These are phyloP conservation scores for Agrypnus murinus DNA, from an alignment of 2,888 invertebrate genomes.

Conservation along the genomic window DNA sequence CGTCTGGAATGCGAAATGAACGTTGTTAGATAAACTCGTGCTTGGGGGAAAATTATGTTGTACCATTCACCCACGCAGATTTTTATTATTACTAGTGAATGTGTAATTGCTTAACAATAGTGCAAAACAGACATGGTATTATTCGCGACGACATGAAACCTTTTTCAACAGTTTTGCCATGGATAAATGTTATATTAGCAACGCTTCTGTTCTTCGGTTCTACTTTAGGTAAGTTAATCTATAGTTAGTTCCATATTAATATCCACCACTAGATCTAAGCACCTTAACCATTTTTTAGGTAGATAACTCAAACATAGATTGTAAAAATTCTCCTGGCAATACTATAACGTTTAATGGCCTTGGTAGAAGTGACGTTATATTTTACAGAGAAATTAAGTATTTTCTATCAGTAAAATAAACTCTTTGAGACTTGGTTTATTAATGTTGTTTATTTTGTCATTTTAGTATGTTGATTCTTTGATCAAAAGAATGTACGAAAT, in stretches of 20 bases:
- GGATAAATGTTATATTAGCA: constrained; percentile 66
- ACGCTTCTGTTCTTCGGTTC: constrained; percentile 65
- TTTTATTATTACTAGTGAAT: constrained; percentile 56
- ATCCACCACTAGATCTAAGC: no score
- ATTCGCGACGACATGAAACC: constrained; percentile 69
- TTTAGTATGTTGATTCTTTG: no score
- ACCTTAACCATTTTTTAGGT: no score
- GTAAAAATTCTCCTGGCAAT: no score
- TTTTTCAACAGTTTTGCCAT: constrained; percentile 65
- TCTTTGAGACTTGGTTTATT: no score
- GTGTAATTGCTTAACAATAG: constrained; percentile 61
- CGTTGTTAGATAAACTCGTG: constrained; percentile 13
- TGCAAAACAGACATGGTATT: constrained; percentile 68
- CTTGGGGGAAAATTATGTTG: constrained; percentile 6
- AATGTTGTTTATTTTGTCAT: no score
- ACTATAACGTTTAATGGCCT: no score
- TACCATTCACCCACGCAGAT: neutral
- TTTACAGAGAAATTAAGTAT: no score
- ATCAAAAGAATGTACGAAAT: no score
- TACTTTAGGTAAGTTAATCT: constrained; percentile 66
- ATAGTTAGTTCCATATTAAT: neutral
- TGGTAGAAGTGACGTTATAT: no score
- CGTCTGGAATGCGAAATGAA: constrained; percentile 28
- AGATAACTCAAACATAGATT: no score
- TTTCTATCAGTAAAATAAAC: no score